Base-by-base conservation (phyloP, 2,797 vertebrate genomes). In the Diceros bicornis region DNA sequence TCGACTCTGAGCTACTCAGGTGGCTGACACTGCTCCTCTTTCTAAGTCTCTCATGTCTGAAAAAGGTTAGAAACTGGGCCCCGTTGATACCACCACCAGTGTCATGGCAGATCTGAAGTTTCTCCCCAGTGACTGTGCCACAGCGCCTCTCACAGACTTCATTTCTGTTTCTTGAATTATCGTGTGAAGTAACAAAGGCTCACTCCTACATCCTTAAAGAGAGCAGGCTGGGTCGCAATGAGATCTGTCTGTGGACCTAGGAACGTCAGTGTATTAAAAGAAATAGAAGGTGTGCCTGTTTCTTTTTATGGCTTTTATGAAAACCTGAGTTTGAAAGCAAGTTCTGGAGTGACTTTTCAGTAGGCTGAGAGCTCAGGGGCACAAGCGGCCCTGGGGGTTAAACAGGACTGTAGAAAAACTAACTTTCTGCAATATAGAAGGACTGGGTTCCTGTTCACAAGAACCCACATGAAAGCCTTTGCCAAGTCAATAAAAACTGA, bases 281-380 rank as follows among this genome's bases (percentile, higher is more conserved):
- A 89, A 55, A 44, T 34, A 66, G 29, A 85, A 44, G 16, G 41
- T 34, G 23, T 0, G 2, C 47, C 27, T 75, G 2, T 52, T 94
- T 57, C 37, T 89, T 74, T 50, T 62, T 84, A 20, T n/a, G 50
- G 32, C 18, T 95, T 86, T 90, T n/a, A 50, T 86, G 79, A n/a
- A 55, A 93, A 88, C 29, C 17, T 57, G 41, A 7, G 14, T 74
- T 86, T 20, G 50, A 91, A 44, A 77, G 64, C 59, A 84, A 37
- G 16, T 88, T 95, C 50, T 50, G 13, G 47, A 93, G 61, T 68
- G 50, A 62, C 21, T 79, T 86, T 83, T 81, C 23, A 47, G 87
- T 29, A 61, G 25, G 17, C 86, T 61, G 41, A 44, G 41, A 71
- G 59, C 69, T 79, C 34, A 59, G 69, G 85, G 47, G 59, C 57